These are phyloP conservation scores for Tribolium freemani DNA, from an alignment of 2,888 invertebrate genomes.

Conservation along the genomic window DNA sequence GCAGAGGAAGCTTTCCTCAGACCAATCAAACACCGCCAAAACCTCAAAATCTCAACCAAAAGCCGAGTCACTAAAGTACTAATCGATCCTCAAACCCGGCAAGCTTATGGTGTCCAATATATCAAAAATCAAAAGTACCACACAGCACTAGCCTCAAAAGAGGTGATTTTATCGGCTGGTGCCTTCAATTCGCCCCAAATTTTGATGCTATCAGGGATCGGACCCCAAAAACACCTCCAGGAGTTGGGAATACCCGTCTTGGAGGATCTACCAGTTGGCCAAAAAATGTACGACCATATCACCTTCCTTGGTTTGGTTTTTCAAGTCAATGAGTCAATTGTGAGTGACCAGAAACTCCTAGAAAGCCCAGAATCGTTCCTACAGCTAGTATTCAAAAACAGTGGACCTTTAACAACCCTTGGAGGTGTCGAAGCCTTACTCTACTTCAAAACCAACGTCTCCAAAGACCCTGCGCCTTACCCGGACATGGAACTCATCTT, in stretches of 20 bases:
- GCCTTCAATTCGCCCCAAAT: constrained; percentile 91
- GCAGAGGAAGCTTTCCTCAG: constrained; percentile 77
- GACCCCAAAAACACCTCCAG: constrained; percentile 74
- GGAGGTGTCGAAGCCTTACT: constrained; percentile 74
- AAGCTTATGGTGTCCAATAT: constrained; percentile 79
- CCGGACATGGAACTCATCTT: constrained; percentile 82
- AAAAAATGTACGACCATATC: constrained; percentile 76
- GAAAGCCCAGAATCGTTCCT: constrained; percentile 61
- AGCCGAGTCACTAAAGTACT: constrained; percentile 77
- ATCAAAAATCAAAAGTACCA: constrained; percentile 68
- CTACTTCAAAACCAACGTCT: constrained; percentile 73
- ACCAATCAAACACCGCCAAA: constrained; percentile 73
- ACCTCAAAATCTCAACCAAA: constrained; percentile 77
- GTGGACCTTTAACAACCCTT: constrained; percentile 71
- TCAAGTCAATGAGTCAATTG: constrained; percentile 52
- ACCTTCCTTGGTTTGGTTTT: constrained; percentile 70
- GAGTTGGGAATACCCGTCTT: constrained; percentile 73
- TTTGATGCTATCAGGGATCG: constrained; percentile 84
- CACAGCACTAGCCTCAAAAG: constrained; percentile 76
- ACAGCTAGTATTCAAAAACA: constrained; percentile 67
- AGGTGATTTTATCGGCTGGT: constrained; percentile 89
- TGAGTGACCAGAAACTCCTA: constrained; percentile 45
- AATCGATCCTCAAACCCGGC: constrained; percentile 74
- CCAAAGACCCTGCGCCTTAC: constrained; percentile 67
- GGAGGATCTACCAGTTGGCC: constrained; percentile 78